Evolutionary conservation across 2,113 vertebrate genomes (phyloP).

Genomic region (Catharus bicknelli): DNA sequence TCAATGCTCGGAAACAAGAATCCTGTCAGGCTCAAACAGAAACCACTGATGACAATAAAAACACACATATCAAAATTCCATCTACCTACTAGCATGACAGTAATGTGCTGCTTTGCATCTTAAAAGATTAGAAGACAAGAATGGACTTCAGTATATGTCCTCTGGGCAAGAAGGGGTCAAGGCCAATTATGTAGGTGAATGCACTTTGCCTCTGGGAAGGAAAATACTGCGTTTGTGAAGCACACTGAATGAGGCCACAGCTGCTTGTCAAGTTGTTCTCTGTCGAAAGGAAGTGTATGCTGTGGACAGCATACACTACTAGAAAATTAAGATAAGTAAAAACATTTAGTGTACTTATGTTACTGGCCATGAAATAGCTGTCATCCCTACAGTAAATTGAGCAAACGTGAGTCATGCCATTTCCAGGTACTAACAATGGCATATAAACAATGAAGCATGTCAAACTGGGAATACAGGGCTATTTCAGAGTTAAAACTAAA

Average conservation of each 20-base stretch:
- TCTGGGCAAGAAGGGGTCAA: neutral
- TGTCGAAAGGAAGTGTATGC: neutral
- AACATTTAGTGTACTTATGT: neutral
- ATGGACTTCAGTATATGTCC: neutral
- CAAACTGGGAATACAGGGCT: neutral
- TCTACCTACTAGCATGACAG: constrained; percentile 25
- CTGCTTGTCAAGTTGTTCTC: constrained; percentile 10
- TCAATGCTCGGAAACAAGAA: constrained; percentile 59
- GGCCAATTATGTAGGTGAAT: constrained; percentile 49
- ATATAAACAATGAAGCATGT: neutral
- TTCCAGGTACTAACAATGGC: neutral
- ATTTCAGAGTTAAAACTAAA: neutral
- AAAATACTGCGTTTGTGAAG: constrained; percentile 10
- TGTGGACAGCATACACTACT: neutral
- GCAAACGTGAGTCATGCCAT: neutral
- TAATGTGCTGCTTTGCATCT: constrained; percentile 1
- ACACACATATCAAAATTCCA: constrained; percentile 58
- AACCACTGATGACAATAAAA: constrained; percentile 42
- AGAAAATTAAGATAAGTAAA: neutral
- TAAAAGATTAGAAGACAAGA: constrained; percentile 21
- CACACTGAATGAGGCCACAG: neutral
- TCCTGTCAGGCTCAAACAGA: constrained; percentile 40
- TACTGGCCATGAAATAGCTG: neutral
- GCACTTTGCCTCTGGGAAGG: constrained; percentile 14
- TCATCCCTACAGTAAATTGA: neutral